A percentile compares a stretch with the other conserved stretches of the same genome.
These are phyloP conservation scores for Homarus americanus DNA, from an alignment of 1,140 invertebrate genomes.

Conservation along the genomic window DNA sequence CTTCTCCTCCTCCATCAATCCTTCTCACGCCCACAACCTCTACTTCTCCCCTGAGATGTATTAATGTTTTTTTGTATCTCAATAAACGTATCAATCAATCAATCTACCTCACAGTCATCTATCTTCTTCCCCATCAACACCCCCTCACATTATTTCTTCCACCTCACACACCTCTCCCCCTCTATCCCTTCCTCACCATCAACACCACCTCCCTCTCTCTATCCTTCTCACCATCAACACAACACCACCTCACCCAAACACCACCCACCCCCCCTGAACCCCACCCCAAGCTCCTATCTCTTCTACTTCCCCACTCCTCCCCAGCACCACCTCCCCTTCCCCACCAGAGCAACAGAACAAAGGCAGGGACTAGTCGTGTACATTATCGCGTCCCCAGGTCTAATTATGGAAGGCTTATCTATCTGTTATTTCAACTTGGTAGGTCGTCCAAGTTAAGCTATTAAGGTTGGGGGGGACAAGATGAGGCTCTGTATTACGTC, in stretches of 20 bases:
- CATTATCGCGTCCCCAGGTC: neutral
- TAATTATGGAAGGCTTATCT: slow-evolving; percentile 7
- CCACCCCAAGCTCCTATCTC: too few species aligned
- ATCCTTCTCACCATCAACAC: neutral
- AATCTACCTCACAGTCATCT: too few species aligned
- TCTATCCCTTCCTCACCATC: neutral
- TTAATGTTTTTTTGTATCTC: too few species aligned
- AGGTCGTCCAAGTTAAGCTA: neutral
- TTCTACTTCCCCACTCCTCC: neutral
- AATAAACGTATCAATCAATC: too few species aligned
- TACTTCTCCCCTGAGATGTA: too few species aligned
- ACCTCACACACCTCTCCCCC: neutral
- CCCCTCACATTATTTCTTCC: too few species aligned
- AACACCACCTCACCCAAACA: too few species aligned
- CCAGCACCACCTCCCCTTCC: neutral
- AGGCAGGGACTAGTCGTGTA: neutral
- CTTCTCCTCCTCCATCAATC: too few species aligned
- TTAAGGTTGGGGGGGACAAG: neutral
- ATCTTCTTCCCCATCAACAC: too few species aligned
- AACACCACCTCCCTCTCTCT: neutral
- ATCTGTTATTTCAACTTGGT: neutral
- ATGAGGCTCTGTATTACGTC: neutral
- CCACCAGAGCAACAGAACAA: neutral
- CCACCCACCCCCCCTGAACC: too few species aligned
- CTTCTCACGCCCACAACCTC: too few species aligned